phyloP scores from a whole-genome alignment of 1,140 invertebrate species.

The Zaprionus ghesquierei region DNA sequence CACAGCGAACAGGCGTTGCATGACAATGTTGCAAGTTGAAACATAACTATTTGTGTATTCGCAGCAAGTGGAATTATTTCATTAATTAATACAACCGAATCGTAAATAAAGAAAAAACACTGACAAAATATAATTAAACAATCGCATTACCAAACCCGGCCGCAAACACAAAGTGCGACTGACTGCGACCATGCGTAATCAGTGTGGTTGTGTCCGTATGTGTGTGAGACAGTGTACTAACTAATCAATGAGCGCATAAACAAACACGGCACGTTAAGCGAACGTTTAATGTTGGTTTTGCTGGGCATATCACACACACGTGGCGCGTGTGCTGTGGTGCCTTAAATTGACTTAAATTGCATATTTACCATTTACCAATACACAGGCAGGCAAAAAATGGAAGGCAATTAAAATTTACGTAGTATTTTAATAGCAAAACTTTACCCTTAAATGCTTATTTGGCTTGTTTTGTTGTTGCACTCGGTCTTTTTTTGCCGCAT shows the following conservation, averaged over 20 bases:
- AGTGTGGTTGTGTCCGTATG: background rate
- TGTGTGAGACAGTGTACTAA: slow-evolving; percentile 9
- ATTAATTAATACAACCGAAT: slow-evolving; percentile 68
- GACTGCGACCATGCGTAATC: slow-evolving; percentile 14
- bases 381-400: slow-evolving; percentile 50
- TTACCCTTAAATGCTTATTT: slow-evolving; percentile 78
- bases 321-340: background rate
- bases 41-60: background rate
- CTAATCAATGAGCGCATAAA: slow-evolving; percentile 67
- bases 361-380: slow-evolving; percentile 46
- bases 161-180: slow-evolving; percentile 9
- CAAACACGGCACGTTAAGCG: slow-evolving; percentile 9
- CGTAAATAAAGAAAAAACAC: slow-evolving; percentile 68
- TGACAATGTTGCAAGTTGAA: background rate
- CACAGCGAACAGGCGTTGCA: background rate
- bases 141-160: slow-evolving; percentile 63
- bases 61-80: slow-evolving; percentile 61
- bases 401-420: slow-evolving; percentile 72
- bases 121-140: slow-evolving; percentile 76
- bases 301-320: slow-evolving; percentile 34
- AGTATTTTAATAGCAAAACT: slow-evolving; percentile 79
- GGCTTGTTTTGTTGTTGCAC: slow-evolving; percentile 54
- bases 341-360: slow-evolving; percentile 60
- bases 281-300: slow-evolving; percentile 44
- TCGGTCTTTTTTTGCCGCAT: slow-evolving; percentile 67